Conservation (phyloP, 2,888 invertebrate species). For the Protodeltote pygarga region DNA sequence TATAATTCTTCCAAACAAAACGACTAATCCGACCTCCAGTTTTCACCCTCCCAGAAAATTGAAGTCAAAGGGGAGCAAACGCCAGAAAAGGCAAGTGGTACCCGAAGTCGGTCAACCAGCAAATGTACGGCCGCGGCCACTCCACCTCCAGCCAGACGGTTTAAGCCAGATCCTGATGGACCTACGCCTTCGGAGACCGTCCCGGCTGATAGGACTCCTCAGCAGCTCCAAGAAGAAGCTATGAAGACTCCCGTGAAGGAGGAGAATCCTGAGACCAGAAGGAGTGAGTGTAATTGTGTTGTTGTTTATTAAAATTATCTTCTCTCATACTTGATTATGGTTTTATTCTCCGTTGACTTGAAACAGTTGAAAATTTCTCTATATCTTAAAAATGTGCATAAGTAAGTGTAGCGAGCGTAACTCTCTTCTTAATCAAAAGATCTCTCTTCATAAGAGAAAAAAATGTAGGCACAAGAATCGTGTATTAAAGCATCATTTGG, state of each 20-base stretch:
- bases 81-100: slow-evolving; percentile 71
- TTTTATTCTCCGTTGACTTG: too few species aligned
- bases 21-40: not conserved
- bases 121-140: slow-evolving; percentile 71
- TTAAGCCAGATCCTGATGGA: slow-evolving; percentile 73
- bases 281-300: slow-evolving; percentile 62
- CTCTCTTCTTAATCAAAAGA: not conserved
- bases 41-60: slow-evolving; percentile 70
- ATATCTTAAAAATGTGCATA: too few species aligned
- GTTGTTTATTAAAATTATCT: not conserved
- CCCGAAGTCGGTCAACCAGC: slow-evolving; percentile 68
- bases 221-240: slow-evolving; percentile 39
- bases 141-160: slow-evolving; percentile 71
- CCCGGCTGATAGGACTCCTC: slow-evolving; percentile 12
- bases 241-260: slow-evolving; percentile 67
- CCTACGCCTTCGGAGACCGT: slow-evolving; percentile 37
- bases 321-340: not conserved
- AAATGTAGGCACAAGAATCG: too few species aligned
- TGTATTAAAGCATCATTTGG: not conserved
- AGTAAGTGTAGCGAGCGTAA: not conserved
- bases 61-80: slow-evolving; percentile 80
- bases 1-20: too few species aligned
- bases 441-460: too few species aligned
- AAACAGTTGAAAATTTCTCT: too few species aligned
- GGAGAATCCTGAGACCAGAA: slow-evolving; percentile 69